Base-by-base conservation (phyloP, 2,888 invertebrate species). In the Lasioglossum lativentre region DNA sequence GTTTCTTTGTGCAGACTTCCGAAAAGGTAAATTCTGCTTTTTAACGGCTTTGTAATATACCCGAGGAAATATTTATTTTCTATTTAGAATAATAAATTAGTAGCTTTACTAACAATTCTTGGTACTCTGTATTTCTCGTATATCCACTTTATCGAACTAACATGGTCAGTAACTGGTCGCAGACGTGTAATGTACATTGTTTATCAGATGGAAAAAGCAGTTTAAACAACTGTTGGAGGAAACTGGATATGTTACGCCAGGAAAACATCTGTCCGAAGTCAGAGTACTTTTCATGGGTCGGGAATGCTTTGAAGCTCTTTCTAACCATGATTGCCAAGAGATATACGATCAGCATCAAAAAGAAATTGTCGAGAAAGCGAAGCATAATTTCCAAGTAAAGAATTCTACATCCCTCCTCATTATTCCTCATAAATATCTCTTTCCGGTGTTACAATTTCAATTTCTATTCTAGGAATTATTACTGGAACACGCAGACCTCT, bases 291-390 rank as follows among this genome's bases (percentile, higher is more conserved):
- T 99, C 94, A 98, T 99, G 97, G 99, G 99, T 0, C 96, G 99
- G 66, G 99, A 99, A 95, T 99, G 99, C 94, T 99, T 98, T 95
- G 99, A 99, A 95, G 98, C 98, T 19, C 96, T 99, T 77, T 97
- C 98, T 0, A 98, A 98, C 92, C 97, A 97, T 81, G 99, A 99
- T 94, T 98, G 98, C 93, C 98, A 98, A 94, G 97, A 98, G 92
- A 99, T 99, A 91, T 99, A 99, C 95, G 99, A 99, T 92, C 97
- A 98, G 90, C 99, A 99, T 95, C 99, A 99, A 96, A 96, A 98
- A 92, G 98, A 98, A 94, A 97, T 99, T 89, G 98, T 98, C 93
- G 97, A 98, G 92, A 97, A 97, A 92, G 98, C 99, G 74, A 98
- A 98, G 95, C 97, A 97, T 90, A 98, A 98, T 95, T 98, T 99